A percentile compares a stretch with the other conserved stretches of the same genome.
These are phyloP conservation scores for Tenodera sinensis DNA, from an alignment of 2,888 invertebrate genomes.

Conservation along the genomic window DNA sequence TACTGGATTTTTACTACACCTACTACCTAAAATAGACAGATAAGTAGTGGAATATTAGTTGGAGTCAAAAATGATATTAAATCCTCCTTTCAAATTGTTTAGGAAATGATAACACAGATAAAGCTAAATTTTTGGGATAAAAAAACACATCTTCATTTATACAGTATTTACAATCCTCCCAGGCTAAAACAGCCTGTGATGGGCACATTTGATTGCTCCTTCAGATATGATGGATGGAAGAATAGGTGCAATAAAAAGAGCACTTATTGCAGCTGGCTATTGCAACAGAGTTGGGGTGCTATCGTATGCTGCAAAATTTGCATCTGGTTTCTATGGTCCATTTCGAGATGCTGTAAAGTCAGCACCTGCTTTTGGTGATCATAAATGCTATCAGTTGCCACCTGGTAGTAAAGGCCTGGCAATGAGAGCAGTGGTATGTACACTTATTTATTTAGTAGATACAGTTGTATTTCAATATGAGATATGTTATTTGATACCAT, in stretches of 20 bases:
- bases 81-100: too few relatives aligned
- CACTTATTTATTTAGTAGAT: neutral
- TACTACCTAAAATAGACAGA: too few relatives aligned
- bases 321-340: constrained; percentile 93
- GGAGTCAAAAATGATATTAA: too few relatives aligned
- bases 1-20: too few relatives aligned
- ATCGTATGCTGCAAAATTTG: constrained; percentile 93
- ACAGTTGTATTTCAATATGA: too few relatives aligned
- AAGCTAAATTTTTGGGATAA: too few relatives aligned
- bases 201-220: constrained; percentile 84
- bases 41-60: too few relatives aligned
- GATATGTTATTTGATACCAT: too few relatives aligned
- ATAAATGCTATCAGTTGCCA: constrained; percentile 89
- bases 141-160: too few relatives aligned
- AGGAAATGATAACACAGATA: too few relatives aligned
- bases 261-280: constrained; percentile 60
- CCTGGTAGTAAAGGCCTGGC: constrained; percentile 82
- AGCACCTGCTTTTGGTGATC: constrained; percentile 84
- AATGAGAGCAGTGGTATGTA: constrained; percentile 67
- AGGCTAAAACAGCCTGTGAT: too few relatives aligned
- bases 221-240: constrained; percentile 97
- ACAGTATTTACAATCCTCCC: too few relatives aligned
- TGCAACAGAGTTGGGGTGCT: constrained; percentile 76
- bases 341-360: constrained; percentile 94
- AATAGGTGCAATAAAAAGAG: constrained; percentile 79